phyloP scores from a whole-genome alignment of 2,797 vertebrate genomes.

The Clarias platycephalus region DNA sequence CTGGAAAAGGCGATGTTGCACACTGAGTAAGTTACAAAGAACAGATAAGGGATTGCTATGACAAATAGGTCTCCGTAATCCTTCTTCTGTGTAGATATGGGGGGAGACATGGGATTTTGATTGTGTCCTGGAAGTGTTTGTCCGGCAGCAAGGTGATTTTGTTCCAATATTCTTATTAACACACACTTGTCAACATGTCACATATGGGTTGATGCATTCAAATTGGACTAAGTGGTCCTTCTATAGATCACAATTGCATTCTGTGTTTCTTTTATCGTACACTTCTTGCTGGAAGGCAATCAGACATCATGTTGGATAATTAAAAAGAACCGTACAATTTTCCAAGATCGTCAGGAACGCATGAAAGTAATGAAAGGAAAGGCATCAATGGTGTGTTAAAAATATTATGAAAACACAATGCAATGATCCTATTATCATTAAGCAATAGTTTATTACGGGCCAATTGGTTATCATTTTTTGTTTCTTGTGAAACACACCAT shows the following conservation, averaged over 20 bases:
- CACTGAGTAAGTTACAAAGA: neutral
- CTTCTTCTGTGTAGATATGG: neutral
- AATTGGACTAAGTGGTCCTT: neutral
- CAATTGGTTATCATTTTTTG: neutral
- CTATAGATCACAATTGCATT: neutral
- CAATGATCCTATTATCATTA: neutral
- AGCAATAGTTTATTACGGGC: neutral
- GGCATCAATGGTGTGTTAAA: neutral
- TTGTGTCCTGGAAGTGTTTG: neutral
- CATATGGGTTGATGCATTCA: neutral
- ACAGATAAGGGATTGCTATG: conserved; percentile 31
- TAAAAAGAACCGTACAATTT: neutral
- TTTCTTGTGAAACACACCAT: neutral
- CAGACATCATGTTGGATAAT: neutral
- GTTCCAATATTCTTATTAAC: neutral
- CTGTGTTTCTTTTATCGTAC: neutral
- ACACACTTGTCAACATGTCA: neutral
- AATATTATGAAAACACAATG: neutral
- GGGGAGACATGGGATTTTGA: neutral
- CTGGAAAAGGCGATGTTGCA: neutral
- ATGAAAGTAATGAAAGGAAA: neutral
- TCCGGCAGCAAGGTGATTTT: neutral
- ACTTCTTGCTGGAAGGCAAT: conserved; percentile 2
- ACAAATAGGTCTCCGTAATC: neutral
- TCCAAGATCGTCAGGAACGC: neutral